Evolutionary conservation across 2,113 vertebrate species (phyloP).

Genomic region (Zapornia atra): DNA sequence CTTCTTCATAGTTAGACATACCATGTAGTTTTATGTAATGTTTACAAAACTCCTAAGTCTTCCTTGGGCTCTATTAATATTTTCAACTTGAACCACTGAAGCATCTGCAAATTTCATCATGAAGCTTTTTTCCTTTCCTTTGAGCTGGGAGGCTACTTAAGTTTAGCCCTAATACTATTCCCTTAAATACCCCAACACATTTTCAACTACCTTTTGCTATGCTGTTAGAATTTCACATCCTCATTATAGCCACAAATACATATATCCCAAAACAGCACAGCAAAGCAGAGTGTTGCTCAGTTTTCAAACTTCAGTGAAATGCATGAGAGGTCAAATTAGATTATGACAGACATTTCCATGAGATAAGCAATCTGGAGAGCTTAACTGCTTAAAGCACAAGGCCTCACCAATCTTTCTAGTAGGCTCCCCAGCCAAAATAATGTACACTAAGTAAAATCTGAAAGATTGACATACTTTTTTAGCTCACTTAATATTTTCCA

Average conservation of each 20-base stretch:
- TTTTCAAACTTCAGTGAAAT: background rate
- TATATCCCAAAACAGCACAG: background rate
- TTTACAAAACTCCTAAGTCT: background rate
- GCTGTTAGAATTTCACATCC: constrained; percentile 1
- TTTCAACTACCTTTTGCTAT: background rate
- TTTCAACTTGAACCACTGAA: background rate
- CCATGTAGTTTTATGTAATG: background rate
- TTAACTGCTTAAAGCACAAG: constrained; percentile 22
- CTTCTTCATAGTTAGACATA: background rate
- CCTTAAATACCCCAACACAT: background rate
- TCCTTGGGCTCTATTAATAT: background rate
- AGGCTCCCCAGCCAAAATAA: background rate
- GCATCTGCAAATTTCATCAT: background rate
- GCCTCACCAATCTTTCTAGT: background rate
- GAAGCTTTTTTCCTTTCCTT: background rate
- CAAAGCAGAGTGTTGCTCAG: background rate
- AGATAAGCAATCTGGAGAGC: constrained; percentile 42
- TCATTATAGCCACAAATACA: background rate
- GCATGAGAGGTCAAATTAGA: constrained; percentile 9
- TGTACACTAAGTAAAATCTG: background rate
- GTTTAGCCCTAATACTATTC: background rate
- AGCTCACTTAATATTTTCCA: background rate
- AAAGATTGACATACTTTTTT: background rate
- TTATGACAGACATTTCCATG: constrained; percentile 16
- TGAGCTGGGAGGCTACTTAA: background rate